Evolutionary conservation across 2,113 vertebrate species (phyloP).

Genomic region (Puffinus mauretanicus): DNA sequence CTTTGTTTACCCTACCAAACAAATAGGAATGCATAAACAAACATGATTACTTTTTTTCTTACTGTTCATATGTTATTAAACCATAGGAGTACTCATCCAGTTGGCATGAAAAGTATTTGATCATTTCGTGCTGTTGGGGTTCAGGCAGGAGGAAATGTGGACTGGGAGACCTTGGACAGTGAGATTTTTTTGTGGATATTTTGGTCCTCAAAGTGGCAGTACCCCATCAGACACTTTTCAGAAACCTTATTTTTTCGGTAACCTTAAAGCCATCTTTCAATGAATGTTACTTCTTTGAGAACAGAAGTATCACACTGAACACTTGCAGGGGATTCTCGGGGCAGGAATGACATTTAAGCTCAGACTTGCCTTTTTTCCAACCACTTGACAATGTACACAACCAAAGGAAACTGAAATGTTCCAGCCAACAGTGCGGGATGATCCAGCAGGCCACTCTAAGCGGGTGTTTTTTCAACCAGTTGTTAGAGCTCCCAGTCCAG

Average conservation of each 20-base stretch:
- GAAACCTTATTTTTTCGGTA: background rate
- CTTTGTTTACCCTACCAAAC: background rate
- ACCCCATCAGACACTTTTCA: background rate
- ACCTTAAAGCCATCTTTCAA: background rate
- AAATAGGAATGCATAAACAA: background rate
- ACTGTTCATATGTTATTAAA: background rate
- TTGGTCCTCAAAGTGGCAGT: background rate
- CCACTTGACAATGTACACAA: background rate
- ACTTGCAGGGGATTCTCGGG: background rate
- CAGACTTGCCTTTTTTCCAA: background rate
- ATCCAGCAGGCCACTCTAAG: background rate
- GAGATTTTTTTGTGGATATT: background rate
- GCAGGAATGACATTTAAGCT: background rate
- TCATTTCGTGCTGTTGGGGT: background rate
- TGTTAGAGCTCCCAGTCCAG: background rate
- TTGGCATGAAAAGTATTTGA: background rate
- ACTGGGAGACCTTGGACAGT: background rate
- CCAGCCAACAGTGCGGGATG: rapidly evolving
- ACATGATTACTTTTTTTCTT: background rate
- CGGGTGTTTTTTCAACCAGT: background rate
- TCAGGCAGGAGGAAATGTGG: background rate
- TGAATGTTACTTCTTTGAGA: background rate
- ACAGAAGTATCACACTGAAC: background rate
- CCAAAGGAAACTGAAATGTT: background rate
- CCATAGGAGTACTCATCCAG: background rate